A percentile compares a stretch with the other conserved stretches of the same genome.
Evolutionary conservation across 53 echinoderm and acorn worm genomes (phyloP).

Genomic region (Paelopatides confundens): DNA sequence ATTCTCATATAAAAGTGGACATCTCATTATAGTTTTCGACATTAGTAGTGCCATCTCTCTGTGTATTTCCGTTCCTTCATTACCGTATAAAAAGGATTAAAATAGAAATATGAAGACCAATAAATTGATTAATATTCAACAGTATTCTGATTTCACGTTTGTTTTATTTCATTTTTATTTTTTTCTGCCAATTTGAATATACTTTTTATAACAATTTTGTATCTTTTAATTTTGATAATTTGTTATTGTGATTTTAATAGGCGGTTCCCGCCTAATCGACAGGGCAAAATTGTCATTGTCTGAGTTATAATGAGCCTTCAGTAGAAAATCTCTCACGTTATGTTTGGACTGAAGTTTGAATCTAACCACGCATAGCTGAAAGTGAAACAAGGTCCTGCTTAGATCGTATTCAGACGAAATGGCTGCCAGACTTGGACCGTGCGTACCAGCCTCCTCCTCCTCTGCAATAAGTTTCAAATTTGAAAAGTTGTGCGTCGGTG

Average conservation of each 20-base stretch:
- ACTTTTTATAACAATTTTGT: no score
- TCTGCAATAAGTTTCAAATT: slow-evolving; percentile 52
- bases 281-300: slow-evolving; percentile 65
- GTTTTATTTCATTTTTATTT: no score
- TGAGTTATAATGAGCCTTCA: slow-evolving; percentile 62
- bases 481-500: slow-evolving; percentile 34
- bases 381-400: slow-evolving; percentile 66
- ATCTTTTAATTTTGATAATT: no score
- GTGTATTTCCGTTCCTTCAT: no score
- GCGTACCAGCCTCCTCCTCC: slow-evolving; percentile 13
- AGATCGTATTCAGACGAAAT: slow-evolving; percentile 64
- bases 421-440: slow-evolving; percentile 27
- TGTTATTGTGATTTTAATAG: background rate
- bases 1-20: no score
- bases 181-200: no score
- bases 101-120: no score
- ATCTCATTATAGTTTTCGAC: no score
- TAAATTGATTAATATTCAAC: no score
- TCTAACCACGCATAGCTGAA: slow-evolving; percentile 78
- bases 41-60: no score
- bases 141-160: no score
- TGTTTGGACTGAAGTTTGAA: slow-evolving; percentile 51
- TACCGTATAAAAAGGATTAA: no score
- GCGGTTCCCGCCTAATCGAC: slow-evolving; percentile 71
- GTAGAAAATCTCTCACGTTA: slow-evolving; percentile 56